Evolutionary conservation across 2,888 invertebrate species (phyloP), one percentile per base, ranked within the genome.

Genomic region (Latrodectus elegans): DNA sequence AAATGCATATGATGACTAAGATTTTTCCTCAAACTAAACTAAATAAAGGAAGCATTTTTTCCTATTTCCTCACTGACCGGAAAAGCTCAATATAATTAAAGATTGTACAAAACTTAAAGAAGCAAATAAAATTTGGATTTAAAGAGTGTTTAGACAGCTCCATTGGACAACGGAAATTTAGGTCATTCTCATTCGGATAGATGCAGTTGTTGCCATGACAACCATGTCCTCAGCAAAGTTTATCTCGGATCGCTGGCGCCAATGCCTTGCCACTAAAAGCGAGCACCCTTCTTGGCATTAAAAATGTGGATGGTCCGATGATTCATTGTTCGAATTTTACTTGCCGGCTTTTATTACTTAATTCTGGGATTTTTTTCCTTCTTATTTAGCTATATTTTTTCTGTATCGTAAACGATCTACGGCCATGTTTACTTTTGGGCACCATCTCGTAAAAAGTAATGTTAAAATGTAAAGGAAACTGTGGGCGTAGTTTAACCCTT

Each of bases 281-380:
- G 22, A 52, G 55, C 49, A 55, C 49, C 60, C 17, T 15, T 53
- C n/a, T 76, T 53, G 81, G 81, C 81, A 81, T 81, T 87, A 81
- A 87, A 38, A 38, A 80, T 81, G 81, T 87, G 77, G 81, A 81
- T 76, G 76, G 77, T 71, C 81, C 70, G 55, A 75, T 87, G 86
- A 82, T 87, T 87, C 86, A 87, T 87, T 87, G 86, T 87, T 72
- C 38, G 68, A 87, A 87, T 65, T 81, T 82, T 77, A 72, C 79
- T 68, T 64, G 77, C 81, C 72, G 85, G 76, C 22, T 80, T 86
- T 86, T 80, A 80, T 86, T 26, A 65, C 75, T 49, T 14, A 15
- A n/a, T 75, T 82, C 38, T 26, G 70, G 70, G 22, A 65, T 60
- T 60, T 60, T n/a, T 60, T 60, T n/a, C 6, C 10, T 60, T n/a